Percentiles rank a stretch among this genome's conserved stretches.
phyloP scores from a whole-genome alignment of 1,140 invertebrate species.

The Drosophila repletoides region DNA sequence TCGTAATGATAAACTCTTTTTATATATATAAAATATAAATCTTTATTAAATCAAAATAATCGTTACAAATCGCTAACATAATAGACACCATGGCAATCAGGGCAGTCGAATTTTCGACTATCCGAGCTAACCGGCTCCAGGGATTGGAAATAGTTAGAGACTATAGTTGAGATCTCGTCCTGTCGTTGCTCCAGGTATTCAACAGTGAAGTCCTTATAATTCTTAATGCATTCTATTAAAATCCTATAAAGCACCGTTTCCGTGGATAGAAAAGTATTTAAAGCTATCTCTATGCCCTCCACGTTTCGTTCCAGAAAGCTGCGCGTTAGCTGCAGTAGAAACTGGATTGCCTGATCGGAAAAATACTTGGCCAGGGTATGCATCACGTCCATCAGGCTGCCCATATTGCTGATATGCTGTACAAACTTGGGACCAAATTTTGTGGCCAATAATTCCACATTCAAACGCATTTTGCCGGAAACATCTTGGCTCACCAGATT shows the following conservation, averaged over 20 bases:
- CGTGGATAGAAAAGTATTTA: slow-evolving; percentile 71
- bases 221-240: slow-evolving; percentile 59
- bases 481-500: slow-evolving; percentile 30
- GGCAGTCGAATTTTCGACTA: slow-evolving; percentile 6
- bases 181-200: slow-evolving; percentile 49
- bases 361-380: slow-evolving; percentile 61
- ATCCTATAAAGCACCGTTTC: slow-evolving; percentile 69
- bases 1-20: too few relatives aligned
- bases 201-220: slow-evolving; percentile 51
- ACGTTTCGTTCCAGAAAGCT: slow-evolving; percentile 59
- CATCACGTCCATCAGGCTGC: slow-evolving; percentile 58
- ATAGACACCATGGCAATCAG: slow-evolving; percentile 21
- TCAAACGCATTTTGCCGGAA: slow-evolving; percentile 39
- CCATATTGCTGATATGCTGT: slow-evolving; percentile 56
- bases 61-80: slow-evolving; percentile 10
- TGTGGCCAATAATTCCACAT: slow-evolving; percentile 40
- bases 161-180: slow-evolving; percentile 46
- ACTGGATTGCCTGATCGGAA: slow-evolving; percentile 35
- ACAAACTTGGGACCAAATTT: slow-evolving; percentile 62
- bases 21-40: not conserved
- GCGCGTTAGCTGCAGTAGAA: slow-evolving; percentile 57
- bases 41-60: too few relatives aligned
- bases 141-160: slow-evolving; percentile 48
- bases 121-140: slow-evolving; percentile 26
- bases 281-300: slow-evolving; percentile 47